Evolutionary conservation across 1,140 invertebrate species (phyloP).

Genomic region (Drosophila micromelanica): DNA sequence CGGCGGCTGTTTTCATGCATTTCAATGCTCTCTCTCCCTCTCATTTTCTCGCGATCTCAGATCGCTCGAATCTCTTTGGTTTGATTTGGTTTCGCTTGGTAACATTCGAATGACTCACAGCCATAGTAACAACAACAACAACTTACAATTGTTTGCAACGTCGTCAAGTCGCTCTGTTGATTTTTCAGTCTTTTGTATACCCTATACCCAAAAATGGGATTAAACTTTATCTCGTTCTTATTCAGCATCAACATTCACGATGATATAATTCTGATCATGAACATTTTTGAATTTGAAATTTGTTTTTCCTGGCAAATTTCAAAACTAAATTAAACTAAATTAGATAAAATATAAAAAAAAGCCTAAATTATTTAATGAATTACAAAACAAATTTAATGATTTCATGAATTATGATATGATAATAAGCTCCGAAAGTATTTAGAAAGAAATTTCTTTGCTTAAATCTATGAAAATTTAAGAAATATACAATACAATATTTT

Average conservation of each 20-base stretch:
- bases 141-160: slow-evolving; percentile 42
- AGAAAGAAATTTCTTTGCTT: too few relatives aligned
- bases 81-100: slow-evolving; percentile 26
- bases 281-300: too few relatives aligned
- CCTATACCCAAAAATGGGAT: background rate
- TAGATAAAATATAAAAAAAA: background rate
- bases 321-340: background rate
- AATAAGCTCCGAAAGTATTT: too few relatives aligned
- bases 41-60: background rate
- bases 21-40: slow-evolving; percentile 6
- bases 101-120: slow-evolving; percentile 43
- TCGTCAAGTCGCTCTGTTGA: slow-evolving; percentile 29
- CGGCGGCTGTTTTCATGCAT: slow-evolving; percentile 18
- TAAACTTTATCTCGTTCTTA: background rate
- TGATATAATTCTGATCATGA: too few relatives aligned
- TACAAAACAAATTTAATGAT: too few relatives aligned
- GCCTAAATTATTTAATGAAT: too few relatives aligned
- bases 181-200: slow-evolving; percentile 12
- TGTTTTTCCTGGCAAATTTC: background rate
- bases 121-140: slow-evolving; percentile 20
- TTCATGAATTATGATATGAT: too few relatives aligned
- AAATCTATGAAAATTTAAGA: too few relatives aligned
- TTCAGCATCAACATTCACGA: background rate
- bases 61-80: slow-evolving; percentile 4
- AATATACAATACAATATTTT: too few relatives aligned